Base-by-base conservation (phyloP, 1,140 invertebrate species). In the Lithobius niger region DNA sequence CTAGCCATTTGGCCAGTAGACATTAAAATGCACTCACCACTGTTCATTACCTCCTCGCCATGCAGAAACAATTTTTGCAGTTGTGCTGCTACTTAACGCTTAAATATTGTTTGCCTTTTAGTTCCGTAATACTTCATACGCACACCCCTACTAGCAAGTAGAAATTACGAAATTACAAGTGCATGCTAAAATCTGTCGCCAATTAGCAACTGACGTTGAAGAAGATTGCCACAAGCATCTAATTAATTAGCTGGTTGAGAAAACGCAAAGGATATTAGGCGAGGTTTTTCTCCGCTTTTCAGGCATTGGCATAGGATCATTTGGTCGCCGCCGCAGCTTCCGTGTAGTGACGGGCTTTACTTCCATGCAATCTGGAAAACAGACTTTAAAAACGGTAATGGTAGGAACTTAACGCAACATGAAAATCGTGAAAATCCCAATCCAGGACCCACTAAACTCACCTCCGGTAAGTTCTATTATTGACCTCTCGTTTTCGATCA, bases 381-480 rank as follows among this genome's bases (percentile, higher is more conserved):
- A 52, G 19, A 54, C 16, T 18, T 26, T 51, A 47, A 51, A 58
- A 36, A 16, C 10, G n/a, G n/a, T 36, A 36, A 36, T 10, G 31
- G n/a, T 10, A 36, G 10, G n/a, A 36, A 36, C 10, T 36, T 47
- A 15, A 18, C 6, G 15, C 22, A 47, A 21, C 22, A 15, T 47
- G 6, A 10, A 36, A 36, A 36, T 36, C n/a, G 31, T 10, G n/a
- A n/a, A 36, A 36, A 36, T 10, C 31, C n/a, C 6, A 36, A 36
- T 6, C 6, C n/a, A 36, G 6, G 31, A 47, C 44, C 22, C 6
- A 22, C 49, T 18, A n/a, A n/a, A 57, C 56, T 58, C 56, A 85
- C 84, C 78, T 85, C 88, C 79, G 54, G 86, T 91, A 0, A 97
- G 70, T 68, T 96, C 92, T 73, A 93, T 81, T 40, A 79, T 85